A percentile compares a stretch with the other conserved stretches of the same genome.
phyloP scores from a whole-genome alignment of 2,888 invertebrate species.

The Cecidostiba fungosa region DNA sequence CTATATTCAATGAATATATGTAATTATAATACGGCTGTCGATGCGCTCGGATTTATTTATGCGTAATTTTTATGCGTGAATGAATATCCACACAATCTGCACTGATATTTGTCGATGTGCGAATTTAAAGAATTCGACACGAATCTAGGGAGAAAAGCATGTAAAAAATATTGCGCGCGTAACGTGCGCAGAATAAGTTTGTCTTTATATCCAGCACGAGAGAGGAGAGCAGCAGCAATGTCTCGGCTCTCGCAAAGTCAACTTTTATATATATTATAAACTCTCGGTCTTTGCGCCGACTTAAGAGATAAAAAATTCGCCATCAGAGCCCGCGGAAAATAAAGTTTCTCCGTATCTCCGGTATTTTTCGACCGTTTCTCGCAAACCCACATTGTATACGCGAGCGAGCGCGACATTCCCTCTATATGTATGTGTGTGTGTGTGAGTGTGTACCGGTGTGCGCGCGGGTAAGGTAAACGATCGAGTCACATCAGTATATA shows the following conservation, averaged over 20 bases:
- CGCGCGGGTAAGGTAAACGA: constrained; percentile 22
- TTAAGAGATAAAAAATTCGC: not conserved
- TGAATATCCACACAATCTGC: too few relatives aligned
- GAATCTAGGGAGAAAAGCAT: too few relatives aligned
- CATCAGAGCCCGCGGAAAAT: not conserved
- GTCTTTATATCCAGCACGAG: not conserved
- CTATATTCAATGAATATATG: too few relatives aligned
- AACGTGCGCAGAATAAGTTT: not conserved
- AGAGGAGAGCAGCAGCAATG: not conserved
- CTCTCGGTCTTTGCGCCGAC: not conserved
- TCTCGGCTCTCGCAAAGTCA: not conserved
- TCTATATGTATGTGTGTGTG: too few relatives aligned
- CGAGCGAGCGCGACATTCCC: not conserved
- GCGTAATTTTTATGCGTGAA: too few relatives aligned
- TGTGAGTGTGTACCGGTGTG: not conserved
- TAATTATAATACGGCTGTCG: too few relatives aligned
- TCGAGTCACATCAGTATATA: constrained; percentile 35
- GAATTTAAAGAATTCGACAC: too few relatives aligned
- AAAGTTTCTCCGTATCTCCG: not conserved
- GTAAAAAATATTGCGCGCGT: too few relatives aligned
- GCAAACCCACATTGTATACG: not conserved
- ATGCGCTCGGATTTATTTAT: too few relatives aligned
- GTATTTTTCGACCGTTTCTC: not conserved
- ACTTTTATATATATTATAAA: not conserved
- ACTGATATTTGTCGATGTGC: too few relatives aligned